Base-by-base conservation (phyloP, 2,888 invertebrate genomes). In the Salticus scenicus region DNA sequence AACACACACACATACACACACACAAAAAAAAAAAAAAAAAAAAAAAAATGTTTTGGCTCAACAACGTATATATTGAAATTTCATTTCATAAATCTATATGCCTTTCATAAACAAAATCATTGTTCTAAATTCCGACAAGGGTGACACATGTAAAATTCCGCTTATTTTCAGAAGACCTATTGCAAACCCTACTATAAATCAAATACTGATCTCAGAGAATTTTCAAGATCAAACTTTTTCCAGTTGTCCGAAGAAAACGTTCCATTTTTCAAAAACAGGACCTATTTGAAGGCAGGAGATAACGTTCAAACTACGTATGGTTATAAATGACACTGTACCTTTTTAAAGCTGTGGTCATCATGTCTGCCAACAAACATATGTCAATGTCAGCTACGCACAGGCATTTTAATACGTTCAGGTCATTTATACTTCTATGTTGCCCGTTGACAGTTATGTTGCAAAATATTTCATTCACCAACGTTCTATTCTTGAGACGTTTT, bases 191-290 rank as follows among this genome's bases (percentile, higher is more conserved):
- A 24, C 57, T 57, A 57, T 57, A 57, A 7, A 57, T 57, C 57
- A 57, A 57, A 47, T 17, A 17, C 42, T 17, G 10, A 12, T 2
- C 42, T 2, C 17, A 7, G 17, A 10, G 24, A 20, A 57, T 57
- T 24, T 47, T 71, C 57, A 71, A 70, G 78, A 71, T 71, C 71
- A 66, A 31, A 47, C 28, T 71, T 20, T n/a, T 66, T 71, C 47
- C 66, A 71, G 70, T 78, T 71, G 31, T 72, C 72, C 20, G 24
- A 67, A n/a, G n/a, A n/a, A 1, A 70, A 51, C 24, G 31, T 64
- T 78, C 72, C 79, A 79, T 79, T 79, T 79, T 72, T 79, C 79
- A 79, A 72, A 78, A 8, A 30, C 51, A 24, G 31, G 24, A 24
- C 30, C 27, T 74, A 2, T 66, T 31, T 31, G 31, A 2, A 30